Percentiles rank a stretch among this genome's conserved stretches.
These are phyloP conservation scores for Onychomys leucogaster DNA, from an alignment of 2,797 vertebrate species.

Conservation along the genomic window DNA sequence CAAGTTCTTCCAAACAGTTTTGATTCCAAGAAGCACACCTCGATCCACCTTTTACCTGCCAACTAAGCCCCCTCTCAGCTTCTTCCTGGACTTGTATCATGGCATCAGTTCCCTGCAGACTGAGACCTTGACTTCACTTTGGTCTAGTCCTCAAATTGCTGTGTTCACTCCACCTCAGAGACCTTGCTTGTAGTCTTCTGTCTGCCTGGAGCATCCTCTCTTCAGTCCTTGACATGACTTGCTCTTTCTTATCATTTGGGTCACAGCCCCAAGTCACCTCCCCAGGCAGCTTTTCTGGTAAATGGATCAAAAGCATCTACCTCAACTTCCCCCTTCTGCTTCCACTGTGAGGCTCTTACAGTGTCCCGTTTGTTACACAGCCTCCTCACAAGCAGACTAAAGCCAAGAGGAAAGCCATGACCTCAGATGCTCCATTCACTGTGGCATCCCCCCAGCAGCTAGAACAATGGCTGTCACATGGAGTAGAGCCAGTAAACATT, in stretches of 20 bases:
- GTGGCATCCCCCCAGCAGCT: not conserved
- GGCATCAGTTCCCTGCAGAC: not conserved
- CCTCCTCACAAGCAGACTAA: not conserved
- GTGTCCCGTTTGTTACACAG: not conserved
- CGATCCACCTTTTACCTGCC: not conserved
- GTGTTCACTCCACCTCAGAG: not conserved
- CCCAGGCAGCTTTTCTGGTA: not conserved
- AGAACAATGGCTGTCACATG: not conserved
- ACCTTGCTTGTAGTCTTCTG: not conserved
- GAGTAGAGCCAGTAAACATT: not conserved
- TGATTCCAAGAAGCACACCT: not conserved
- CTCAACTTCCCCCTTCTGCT: not conserved
- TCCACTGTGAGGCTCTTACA: not conserved
- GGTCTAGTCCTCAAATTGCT: not conserved
- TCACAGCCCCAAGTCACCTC: not conserved
- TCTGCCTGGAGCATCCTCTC: not conserved
- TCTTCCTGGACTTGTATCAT: not conserved
- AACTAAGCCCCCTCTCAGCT: not conserved
- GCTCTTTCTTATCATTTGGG: not conserved
- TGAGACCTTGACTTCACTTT: not conserved
- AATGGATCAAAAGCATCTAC: not conserved
- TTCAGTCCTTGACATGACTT: not conserved
- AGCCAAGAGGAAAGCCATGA: not conserved
- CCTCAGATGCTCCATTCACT: not conserved
- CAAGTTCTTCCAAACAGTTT: not conserved